These are phyloP conservation scores for Drosophila parthenogenetica DNA, from an alignment of 2,888 invertebrate genomes.

Conservation along the genomic window DNA sequence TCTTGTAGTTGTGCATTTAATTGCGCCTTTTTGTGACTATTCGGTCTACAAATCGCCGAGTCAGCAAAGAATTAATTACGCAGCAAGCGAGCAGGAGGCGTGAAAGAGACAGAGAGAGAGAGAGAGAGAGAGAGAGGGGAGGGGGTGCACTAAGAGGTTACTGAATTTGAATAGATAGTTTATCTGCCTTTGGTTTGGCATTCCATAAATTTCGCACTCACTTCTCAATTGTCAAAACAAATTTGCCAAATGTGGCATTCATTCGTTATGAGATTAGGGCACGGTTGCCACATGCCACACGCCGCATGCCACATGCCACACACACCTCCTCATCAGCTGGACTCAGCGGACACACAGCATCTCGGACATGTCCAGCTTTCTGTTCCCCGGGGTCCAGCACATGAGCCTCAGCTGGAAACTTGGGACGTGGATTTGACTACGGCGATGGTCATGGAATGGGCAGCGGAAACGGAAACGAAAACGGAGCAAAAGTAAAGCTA, in stretches of 20 bases:
- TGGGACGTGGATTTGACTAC: constrained; percentile 31
- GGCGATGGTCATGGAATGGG: not conserved
- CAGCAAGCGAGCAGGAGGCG: constrained; percentile 30
- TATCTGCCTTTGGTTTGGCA: constrained; percentile 50
- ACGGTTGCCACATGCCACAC: constrained; percentile 23
- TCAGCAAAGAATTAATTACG: constrained; percentile 80
- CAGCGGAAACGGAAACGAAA: not conserved
- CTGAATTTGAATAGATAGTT: constrained; percentile 63
- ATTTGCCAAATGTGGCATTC: constrained; percentile 79
- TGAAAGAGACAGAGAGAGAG: constrained; percentile 3
- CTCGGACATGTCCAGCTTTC: constrained; percentile 18
- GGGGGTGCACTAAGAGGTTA: not conserved
- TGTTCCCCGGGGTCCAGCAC: constrained; percentile 47
- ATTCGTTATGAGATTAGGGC: constrained; percentile 81
- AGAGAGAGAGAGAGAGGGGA: constrained; percentile 2
- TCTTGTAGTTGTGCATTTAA: constrained; percentile 53
- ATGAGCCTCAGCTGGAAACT: constrained; percentile 41
- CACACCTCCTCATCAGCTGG: constrained; percentile 8
- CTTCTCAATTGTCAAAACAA: constrained; percentile 79
- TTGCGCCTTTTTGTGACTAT: constrained; percentile 53
- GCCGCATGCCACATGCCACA: constrained; percentile 15
- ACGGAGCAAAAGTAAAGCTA: not conserved
- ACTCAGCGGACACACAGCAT: constrained; percentile 1
- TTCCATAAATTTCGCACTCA: constrained; percentile 69
- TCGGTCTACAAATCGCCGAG: constrained; percentile 66